phyloP scores from a whole-genome alignment of 2,113 vertebrate species.

The Cisticola juncidis region DNA sequence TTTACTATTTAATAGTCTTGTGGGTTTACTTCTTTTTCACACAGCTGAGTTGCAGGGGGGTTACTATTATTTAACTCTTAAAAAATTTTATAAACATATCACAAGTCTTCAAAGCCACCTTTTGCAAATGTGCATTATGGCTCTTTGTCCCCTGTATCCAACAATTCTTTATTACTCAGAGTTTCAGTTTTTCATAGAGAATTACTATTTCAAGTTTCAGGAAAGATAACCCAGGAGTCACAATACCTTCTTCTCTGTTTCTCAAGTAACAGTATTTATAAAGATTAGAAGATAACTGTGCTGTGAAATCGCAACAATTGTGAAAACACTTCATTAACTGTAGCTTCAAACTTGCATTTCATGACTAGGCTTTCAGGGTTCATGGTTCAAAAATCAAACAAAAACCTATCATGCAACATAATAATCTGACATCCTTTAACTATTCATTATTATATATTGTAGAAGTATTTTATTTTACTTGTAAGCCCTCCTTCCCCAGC shows the following conservation, averaged over 20 bases:
- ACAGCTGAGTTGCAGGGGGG: rapidly evolving
- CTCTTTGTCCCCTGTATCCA: background rate
- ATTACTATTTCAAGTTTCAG: background rate
- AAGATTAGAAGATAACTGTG: background rate
- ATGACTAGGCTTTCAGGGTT: background rate
- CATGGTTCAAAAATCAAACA: background rate
- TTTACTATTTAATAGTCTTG: background rate
- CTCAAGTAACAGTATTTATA: background rate
- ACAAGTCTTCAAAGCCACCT: background rate
- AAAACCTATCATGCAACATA: background rate
- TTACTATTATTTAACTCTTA: background rate
- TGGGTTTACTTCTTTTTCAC: background rate
- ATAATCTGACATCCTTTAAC: background rate
- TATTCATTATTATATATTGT: background rate
- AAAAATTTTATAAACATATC: background rate
- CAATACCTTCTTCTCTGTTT: background rate
- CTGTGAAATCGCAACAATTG: background rate
- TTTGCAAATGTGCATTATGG: background rate
- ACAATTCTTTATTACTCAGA: background rate
- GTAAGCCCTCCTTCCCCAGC: background rate
- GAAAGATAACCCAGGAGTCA: background rate
- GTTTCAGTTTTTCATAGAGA: background rate
- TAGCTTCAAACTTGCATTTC: background rate
- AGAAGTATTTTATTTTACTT: background rate
- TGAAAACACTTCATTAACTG: background rate